These are phyloP conservation scores for Tinea pellionella DNA, from an alignment of 2,888 invertebrate species.

Conservation along the genomic window DNA sequence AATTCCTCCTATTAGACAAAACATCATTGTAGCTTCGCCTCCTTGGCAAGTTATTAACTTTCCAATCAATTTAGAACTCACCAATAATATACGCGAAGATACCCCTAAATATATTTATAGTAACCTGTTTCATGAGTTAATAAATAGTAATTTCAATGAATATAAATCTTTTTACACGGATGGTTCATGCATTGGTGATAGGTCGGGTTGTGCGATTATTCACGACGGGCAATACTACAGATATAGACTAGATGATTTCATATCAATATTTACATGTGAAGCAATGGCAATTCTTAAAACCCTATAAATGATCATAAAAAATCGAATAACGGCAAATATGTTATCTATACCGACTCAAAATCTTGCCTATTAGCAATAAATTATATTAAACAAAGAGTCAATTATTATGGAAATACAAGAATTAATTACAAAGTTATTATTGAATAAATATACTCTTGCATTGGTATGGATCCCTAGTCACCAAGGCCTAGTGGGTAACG, in stretches of 20 bases:
- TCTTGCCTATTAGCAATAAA: conserved; percentile 8
- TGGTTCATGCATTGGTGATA: conserved; percentile 1
- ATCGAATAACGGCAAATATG: conserved; percentile 1
- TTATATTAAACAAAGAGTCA: background rate
- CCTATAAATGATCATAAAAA: background rate
- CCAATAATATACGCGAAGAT: too few species aligned
- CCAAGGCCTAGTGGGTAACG: too few species aligned
- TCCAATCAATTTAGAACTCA: background rate
- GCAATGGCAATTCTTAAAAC: conserved; percentile 6
- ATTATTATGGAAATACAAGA: conserved; percentile 8
- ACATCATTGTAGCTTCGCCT: background rate
- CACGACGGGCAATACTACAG: background rate
- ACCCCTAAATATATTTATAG: too few species aligned
- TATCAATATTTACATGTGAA: conserved; percentile 8
- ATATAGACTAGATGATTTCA: conserved; percentile 10
- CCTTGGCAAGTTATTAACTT: conserved; percentile 1
- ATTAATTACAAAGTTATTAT: too few species aligned
- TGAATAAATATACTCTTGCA: too few species aligned
- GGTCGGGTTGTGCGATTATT: conserved; percentile 3
- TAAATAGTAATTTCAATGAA: background rate
- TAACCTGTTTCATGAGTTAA: conserved; percentile 4
- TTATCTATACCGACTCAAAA: conserved; percentile 12
- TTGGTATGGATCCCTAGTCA: too few species aligned
- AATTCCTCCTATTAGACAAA: conserved; percentile 3
- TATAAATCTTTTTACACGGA: conserved; percentile 10